phyloP scores from a whole-genome alignment of 2,113 vertebrate species.

The Penelope pileata region DNA sequence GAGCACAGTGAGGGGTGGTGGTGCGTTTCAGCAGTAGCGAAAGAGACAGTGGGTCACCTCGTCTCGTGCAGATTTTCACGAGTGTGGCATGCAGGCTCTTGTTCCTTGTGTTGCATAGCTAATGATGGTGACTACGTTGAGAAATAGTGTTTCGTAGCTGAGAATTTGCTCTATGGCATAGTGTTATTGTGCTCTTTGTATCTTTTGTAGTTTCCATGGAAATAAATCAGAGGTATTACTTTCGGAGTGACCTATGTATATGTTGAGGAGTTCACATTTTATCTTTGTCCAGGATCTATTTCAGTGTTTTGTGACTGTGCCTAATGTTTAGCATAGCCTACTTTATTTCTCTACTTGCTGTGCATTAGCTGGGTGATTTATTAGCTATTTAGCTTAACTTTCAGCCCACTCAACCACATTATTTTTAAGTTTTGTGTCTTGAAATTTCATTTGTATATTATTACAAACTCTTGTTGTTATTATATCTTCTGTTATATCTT shows the following conservation, averaged over 20 bases:
- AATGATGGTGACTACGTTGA: background rate
- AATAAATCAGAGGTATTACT: too few relatives aligned
- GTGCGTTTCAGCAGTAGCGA: background rate
- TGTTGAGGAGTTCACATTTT: background rate
- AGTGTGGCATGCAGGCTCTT: background rate
- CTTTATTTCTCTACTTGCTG: background rate
- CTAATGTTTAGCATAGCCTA: background rate
- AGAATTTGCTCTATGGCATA: background rate
- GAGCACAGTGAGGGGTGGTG: background rate
- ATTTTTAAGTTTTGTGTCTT: background rate
- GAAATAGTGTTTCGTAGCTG: background rate
- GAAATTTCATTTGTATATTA: background rate
- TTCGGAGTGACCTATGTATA: background rate
- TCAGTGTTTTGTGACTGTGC: background rate
- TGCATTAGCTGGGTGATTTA: background rate
- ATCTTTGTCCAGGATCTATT: background rate
- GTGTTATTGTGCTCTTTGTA: too few relatives aligned
- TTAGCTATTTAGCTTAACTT: background rate
- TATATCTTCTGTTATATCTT: background rate
- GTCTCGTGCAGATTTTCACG: too few relatives aligned
- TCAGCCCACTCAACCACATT: background rate
- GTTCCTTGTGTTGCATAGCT: too few relatives aligned
- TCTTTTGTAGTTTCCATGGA: too few relatives aligned
- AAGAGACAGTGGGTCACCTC: background rate
- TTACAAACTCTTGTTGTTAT: background rate